Percentiles rank a stretch among this genome's conserved stretches.
phyloP scores from a whole-genome alignment of 1,140 invertebrate species.

The Mesaphorura yosii region DNA sequence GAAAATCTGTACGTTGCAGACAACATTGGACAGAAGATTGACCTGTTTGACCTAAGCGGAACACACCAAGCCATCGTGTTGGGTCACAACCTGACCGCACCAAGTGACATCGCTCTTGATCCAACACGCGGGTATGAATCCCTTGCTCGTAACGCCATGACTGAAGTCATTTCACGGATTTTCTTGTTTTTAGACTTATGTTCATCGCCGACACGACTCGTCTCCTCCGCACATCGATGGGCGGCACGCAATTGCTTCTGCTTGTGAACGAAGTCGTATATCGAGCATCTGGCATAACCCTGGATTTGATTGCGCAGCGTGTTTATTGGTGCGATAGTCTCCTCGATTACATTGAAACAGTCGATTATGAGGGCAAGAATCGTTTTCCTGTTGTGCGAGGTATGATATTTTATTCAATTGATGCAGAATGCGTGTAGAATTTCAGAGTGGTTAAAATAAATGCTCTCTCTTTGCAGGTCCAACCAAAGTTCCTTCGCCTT shows the following conservation, averaged over 20 bases:
- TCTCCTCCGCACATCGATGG: conserved; percentile 79
- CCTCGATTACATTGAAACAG: conserved; percentile 88
- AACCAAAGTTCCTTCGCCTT: conserved; percentile 68
- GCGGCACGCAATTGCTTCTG: conserved; percentile 63
- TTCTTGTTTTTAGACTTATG: conserved; percentile 52
- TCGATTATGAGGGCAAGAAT: conserved; percentile 81
- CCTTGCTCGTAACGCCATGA: neutral
- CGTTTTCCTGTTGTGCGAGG: conserved; percentile 62
- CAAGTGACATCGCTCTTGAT: conserved; percentile 81
- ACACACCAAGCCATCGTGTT: conserved; percentile 75
- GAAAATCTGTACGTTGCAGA: conserved; percentile 94
- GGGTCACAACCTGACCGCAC: conserved; percentile 79
- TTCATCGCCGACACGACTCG: conserved; percentile 89
- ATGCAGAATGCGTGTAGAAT: too few species aligned
- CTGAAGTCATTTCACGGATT: conserved; percentile 1
- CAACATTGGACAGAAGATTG: conserved; percentile 52
- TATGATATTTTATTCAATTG: too few species aligned
- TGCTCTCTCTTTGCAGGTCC: too few species aligned
- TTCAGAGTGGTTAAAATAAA: too few species aligned
- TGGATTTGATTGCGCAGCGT: conserved; percentile 72
- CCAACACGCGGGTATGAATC: conserved; percentile 69
- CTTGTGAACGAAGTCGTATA: conserved; percentile 85
- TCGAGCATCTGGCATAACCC: conserved; percentile 71
- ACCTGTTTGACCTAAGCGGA: conserved; percentile 79
- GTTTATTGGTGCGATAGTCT: conserved; percentile 94